phyloP scores from a whole-genome alignment of 23 tunicate genomes.

The Ascidia mentula region DNA sequence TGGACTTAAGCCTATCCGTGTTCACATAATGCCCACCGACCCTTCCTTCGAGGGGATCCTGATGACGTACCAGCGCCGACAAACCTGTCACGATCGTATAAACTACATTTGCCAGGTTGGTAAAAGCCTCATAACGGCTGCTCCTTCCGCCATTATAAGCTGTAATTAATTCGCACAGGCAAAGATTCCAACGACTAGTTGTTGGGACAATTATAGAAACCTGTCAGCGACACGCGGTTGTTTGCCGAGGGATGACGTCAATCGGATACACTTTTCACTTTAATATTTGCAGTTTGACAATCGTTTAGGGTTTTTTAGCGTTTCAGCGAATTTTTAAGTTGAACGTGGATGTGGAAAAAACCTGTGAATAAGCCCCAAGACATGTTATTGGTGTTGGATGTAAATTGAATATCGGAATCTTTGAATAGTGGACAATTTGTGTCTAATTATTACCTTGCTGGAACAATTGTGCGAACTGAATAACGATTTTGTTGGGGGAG shows the following conservation, averaged over 20 bases:
- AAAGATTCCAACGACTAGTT: too few relatives aligned
- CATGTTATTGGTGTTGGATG: too few relatives aligned
- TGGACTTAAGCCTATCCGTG: background rate
- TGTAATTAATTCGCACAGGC: background rate
- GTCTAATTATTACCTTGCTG: too few relatives aligned
- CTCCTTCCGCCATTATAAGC: background rate
- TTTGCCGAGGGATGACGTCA: background rate
- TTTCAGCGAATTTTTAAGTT: background rate
- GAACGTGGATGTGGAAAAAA: too few relatives aligned
- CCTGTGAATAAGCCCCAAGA: too few relatives aligned
- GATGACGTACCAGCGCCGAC: background rate
- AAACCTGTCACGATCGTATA: conserved; percentile 2
- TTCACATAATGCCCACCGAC: background rate
- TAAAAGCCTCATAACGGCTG: too few relatives aligned
- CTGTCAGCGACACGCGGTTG: background rate
- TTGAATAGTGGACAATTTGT: too few relatives aligned
- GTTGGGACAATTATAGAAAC: background rate
- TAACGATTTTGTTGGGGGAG: too few relatives aligned
- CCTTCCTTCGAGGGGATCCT: background rate
- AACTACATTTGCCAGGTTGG: background rate
- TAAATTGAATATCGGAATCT: too few relatives aligned
- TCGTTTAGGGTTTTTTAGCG: background rate
- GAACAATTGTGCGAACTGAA: too few relatives aligned
- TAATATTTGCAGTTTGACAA: background rate
- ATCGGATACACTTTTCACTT: background rate